Evolutionary conservation across 2,888 invertebrate species (phyloP).

Genomic region (Lepidonotus clava): DNA sequence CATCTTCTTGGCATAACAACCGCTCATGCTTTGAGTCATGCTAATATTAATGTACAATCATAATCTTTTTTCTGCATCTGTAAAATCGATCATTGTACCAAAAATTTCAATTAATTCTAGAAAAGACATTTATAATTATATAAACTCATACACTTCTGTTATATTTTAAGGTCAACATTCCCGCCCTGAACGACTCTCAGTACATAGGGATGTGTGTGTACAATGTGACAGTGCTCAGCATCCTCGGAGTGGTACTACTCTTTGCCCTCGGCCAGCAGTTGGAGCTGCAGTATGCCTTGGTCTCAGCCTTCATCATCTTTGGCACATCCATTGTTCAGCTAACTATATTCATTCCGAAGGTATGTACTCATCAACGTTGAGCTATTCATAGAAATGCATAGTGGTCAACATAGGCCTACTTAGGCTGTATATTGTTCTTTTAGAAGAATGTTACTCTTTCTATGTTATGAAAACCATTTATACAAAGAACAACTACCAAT

Average conservation of each 20-base stretch:
- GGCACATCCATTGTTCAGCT: conserved; percentile 60
- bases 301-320: conserved; percentile 57
- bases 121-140: too few species aligned
- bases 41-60: background rate
- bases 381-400: background rate
- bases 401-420: too few species aligned
- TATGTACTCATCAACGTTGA: background rate
- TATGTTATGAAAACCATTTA: background rate
- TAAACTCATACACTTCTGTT: background rate
- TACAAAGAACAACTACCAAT: background rate
- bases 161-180: conserved; percentile 63
- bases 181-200: conserved; percentile 67
- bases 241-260: conserved; percentile 59
- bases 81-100: background rate
- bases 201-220: conserved; percentile 67
- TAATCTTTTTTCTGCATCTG: background rate
- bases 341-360: conserved; percentile 63
- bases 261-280: conserved; percentile 56
- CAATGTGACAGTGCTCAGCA: conserved; percentile 60
- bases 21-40: background rate
- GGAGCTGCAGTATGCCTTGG: conserved; percentile 56
- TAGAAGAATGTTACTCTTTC: background rate
- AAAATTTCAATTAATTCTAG: background rate
- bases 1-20: background rate
- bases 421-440: too few species aligned